phyloP scores from a whole-genome alignment of 1,140 invertebrate genomes.

The Philopotamus ludificatus region DNA sequence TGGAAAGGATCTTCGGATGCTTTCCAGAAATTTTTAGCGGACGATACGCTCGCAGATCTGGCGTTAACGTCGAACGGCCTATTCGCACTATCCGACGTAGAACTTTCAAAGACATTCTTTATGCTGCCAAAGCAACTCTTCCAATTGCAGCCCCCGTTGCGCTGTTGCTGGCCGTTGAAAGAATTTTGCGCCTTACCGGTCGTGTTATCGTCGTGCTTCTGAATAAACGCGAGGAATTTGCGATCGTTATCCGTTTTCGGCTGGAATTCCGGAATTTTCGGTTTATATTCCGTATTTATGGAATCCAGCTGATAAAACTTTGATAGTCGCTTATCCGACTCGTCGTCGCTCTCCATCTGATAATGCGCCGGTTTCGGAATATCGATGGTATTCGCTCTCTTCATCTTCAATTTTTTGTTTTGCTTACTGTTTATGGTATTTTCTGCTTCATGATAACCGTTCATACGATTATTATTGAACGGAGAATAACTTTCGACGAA shows the following conservation, averaged over 20 bases:
- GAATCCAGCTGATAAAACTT: conserved; percentile 28
- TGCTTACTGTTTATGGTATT: neutral
- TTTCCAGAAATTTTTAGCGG: conserved; percentile 61
- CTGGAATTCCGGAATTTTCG: conserved; percentile 64
- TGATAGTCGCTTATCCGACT: conserved; percentile 41
- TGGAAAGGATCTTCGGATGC: conserved; percentile 56
- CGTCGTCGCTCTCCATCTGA: conserved; percentile 53
- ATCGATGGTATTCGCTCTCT: conserved; percentile 84
- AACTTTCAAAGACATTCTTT: conserved; percentile 76
- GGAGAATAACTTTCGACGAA: neutral
- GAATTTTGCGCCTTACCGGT: conserved; percentile 45
- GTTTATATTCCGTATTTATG: conserved; percentile 44
- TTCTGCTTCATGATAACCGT: neutral
- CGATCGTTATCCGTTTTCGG: conserved; percentile 82
- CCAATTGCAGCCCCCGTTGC: conserved; percentile 61
- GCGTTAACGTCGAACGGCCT: conserved; percentile 45
- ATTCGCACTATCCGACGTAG: conserved; percentile 28
- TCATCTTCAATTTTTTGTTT: conserved; percentile 74
- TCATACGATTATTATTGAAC: neutral
- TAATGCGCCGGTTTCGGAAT: conserved; percentile 71
- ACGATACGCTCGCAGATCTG: conserved; percentile 49
- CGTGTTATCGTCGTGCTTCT: conserved; percentile 63
- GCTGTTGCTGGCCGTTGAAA: conserved; percentile 38
- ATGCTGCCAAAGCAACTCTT: conserved; percentile 79
- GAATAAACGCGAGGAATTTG: conserved; percentile 81